Evolutionary conservation across 2,797 vertebrate genomes (phyloP).

Genomic region (Pantherophis alleghaniensis): DNA sequence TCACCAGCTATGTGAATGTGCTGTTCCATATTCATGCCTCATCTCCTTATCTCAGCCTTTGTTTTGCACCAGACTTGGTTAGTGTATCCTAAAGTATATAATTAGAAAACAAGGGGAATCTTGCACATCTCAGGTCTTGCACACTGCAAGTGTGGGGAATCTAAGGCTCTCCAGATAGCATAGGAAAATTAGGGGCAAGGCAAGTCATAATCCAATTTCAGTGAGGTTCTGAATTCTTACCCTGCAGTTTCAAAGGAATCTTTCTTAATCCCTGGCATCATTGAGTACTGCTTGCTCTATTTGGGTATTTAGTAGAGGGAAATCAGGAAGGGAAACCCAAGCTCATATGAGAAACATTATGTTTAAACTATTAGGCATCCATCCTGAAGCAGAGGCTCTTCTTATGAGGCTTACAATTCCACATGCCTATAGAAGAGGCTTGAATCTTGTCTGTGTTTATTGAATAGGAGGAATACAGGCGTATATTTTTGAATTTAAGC

Average conservation of each 20-base stretch:
- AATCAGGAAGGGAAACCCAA: not conserved
- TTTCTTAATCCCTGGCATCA: conserved; percentile 32
- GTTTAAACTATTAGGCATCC: not conserved
- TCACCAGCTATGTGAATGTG: not conserved
- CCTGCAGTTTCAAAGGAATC: conserved; percentile 21
- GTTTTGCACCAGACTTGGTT: not conserved
- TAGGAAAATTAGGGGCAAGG: not conserved
- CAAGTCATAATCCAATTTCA: not conserved
- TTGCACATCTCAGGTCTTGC: not conserved
- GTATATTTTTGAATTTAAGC: conserved; percentile 50
- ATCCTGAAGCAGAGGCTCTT: conserved; percentile 55
- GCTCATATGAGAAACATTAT: not conserved
- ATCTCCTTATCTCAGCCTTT: not conserved
- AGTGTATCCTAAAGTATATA: not conserved
- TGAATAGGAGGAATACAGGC: not conserved
- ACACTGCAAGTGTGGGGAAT: not conserved
- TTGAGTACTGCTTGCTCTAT: conserved; percentile 16
- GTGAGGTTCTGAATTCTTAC: not conserved
- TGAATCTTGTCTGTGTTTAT: not conserved
- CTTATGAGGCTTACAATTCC: conserved; percentile 31
- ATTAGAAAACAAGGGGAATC: not conserved
- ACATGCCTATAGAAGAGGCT: not conserved
- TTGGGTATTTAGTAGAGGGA: not conserved
- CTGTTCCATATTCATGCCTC: not conserved
- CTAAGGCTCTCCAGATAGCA: not conserved